Conservation (phyloP, 1,140 invertebrate genomes). For the Drosophila pseudoobscura region DNA sequence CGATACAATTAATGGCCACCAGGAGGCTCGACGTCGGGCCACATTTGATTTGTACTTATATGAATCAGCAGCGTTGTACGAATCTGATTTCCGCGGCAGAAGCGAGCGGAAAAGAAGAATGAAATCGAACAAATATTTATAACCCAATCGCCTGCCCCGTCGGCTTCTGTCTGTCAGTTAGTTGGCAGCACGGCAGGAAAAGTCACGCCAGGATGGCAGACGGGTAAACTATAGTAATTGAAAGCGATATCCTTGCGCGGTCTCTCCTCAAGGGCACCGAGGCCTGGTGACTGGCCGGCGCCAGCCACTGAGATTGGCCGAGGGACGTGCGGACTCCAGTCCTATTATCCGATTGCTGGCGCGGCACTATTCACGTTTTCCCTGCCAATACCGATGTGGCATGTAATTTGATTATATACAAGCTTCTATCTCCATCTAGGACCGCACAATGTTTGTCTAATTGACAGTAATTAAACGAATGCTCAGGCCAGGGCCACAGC, state of each 20-base stretch:
- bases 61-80: slow-evolving; percentile 42
- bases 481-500: background rate
- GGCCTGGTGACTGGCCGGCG: slow-evolving; percentile 39
- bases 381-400: slow-evolving; percentile 26
- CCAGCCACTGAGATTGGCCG: slow-evolving; percentile 56
- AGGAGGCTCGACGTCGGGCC: slow-evolving; percentile 13
- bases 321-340: slow-evolving; percentile 26
- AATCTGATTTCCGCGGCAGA: slow-evolving; percentile 58
- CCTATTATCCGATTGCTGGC: slow-evolving; percentile 64
- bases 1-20: slow-evolving; percentile 70
- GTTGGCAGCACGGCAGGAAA: slow-evolving; percentile 52
- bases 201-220: slow-evolving; percentile 61
- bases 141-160: slow-evolving; percentile 41
- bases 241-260: slow-evolving; percentile 69
- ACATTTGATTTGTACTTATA: slow-evolving; percentile 74
- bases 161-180: slow-evolving; percentile 41
- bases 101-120: slow-evolving; percentile 36
- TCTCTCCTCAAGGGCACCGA: slow-evolving; percentile 56
- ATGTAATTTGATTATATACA: slow-evolving; percentile 59
- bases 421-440: slow-evolving; percentile 7
- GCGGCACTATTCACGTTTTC: slow-evolving; percentile 31
- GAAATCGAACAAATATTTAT: slow-evolving; percentile 77
- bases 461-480: slow-evolving; percentile 70
- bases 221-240: slow-evolving; percentile 64
- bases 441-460: slow-evolving; percentile 63